Conservation (phyloP, 2,113 vertebrate genomes). For the Siphamia tubifer region DNA sequence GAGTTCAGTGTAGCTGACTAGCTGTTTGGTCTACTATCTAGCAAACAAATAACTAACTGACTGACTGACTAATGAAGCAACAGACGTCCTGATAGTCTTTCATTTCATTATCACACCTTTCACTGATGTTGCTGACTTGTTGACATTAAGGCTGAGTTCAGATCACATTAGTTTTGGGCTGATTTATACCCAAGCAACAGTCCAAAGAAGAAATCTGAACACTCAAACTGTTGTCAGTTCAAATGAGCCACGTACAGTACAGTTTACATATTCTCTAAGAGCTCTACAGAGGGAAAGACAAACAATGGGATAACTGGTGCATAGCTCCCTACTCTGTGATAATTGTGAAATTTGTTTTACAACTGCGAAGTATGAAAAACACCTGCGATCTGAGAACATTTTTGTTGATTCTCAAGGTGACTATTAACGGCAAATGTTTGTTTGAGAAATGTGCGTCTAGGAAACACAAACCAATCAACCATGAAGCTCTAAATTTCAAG, state of each 20-base stretch:
- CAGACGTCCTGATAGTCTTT: neutral
- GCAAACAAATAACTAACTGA: neutral
- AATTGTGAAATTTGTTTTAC: neutral
- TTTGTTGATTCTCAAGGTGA: neutral
- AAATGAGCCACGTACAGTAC: neutral
- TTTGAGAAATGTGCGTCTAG: neutral
- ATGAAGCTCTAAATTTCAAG: neutral
- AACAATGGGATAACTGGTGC: neutral
- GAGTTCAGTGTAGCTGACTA: neutral
- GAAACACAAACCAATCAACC: conserved; percentile 1
- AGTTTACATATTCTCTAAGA: neutral
- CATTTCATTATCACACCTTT: neutral
- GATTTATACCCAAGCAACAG: neutral
- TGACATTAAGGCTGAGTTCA: neutral
- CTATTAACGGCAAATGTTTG: neutral
- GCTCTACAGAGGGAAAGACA: neutral
- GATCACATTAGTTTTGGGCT: neutral
- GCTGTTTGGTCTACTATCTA: neutral
- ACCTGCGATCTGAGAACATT: neutral
- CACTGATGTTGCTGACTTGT: neutral
- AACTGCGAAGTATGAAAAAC: neutral
- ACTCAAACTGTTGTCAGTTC: neutral
- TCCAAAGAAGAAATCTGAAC: neutral
- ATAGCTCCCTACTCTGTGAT: neutral
- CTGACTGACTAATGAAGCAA: neutral